These are phyloP conservation scores for Pteronotus mesoamericanus DNA, from an alignment of 2,797 vertebrate genomes.

Conservation along the genomic window DNA sequence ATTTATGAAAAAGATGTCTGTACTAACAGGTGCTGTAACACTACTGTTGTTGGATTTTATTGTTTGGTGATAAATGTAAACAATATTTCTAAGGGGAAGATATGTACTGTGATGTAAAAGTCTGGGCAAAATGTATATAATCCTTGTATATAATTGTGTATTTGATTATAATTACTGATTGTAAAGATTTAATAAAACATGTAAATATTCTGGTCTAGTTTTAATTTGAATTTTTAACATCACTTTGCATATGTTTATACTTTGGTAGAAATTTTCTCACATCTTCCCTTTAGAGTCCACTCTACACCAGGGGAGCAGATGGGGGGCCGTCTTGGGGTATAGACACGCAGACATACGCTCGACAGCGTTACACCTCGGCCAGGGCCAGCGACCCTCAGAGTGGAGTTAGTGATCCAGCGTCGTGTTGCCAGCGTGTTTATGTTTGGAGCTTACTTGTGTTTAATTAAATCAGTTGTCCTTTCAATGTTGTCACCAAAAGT, in stretches of 20 bases:
- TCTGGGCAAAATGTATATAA: constrained; percentile 86
- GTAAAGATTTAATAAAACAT: constrained; percentile 90
- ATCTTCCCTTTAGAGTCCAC: constrained; percentile 1
- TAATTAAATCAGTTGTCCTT: not conserved
- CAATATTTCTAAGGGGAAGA: constrained; percentile 84
- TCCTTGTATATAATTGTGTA: constrained; percentile 87
- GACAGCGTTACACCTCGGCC: not conserved
- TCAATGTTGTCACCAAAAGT: not conserved
- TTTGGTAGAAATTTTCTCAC: not conserved
- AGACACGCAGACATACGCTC: not conserved
- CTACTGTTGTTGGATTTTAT: constrained; percentile 79
- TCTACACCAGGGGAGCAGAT: not conserved
- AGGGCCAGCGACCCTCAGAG: not conserved
- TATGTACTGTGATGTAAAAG: constrained; percentile 87
- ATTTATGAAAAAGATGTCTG: constrained; percentile 80
- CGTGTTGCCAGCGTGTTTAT: not conserved
- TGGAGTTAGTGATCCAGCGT: not conserved
- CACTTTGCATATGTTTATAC: not conserved
- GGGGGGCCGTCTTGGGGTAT: not conserved
- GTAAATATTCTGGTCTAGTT: constrained; percentile 84
- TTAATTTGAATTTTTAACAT: constrained; percentile 47
- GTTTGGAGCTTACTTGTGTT: not conserved
- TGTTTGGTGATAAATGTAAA: constrained; percentile 79
- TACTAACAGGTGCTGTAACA: constrained; percentile 84
- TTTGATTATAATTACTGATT: constrained; percentile 87